phyloP scores from a whole-genome alignment of 2,888 invertebrate genomes.

The Fragum whitleyi region DNA sequence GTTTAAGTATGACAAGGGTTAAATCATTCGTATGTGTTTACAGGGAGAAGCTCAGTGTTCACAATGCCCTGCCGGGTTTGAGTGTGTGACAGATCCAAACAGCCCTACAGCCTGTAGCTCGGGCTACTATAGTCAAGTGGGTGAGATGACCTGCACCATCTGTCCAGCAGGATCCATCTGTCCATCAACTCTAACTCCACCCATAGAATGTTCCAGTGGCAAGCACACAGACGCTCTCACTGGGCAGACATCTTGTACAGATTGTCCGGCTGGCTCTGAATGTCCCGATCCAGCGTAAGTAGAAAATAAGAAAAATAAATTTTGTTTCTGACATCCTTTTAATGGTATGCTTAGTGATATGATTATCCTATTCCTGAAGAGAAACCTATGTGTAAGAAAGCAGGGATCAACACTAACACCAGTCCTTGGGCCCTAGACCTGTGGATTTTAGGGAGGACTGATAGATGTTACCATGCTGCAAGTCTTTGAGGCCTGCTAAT shows the following conservation, averaged over 20 bases:
- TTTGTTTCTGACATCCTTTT: background rate
- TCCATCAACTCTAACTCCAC: constrained; percentile 67
- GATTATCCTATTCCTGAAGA: no score
- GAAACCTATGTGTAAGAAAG: no score
- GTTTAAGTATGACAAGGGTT: no score
- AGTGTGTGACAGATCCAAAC: constrained; percentile 69
- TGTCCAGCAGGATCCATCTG: constrained; percentile 79
- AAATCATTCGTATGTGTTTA: no score
- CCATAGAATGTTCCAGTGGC: constrained; percentile 76
- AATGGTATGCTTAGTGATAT: no score
- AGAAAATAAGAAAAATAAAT: no score
- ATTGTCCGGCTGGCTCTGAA: constrained; percentile 76
- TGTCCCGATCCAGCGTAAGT: constrained; percentile 72
- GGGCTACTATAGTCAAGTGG: constrained; percentile 78
- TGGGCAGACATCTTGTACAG: constrained; percentile 73
- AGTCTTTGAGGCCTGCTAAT: no score
- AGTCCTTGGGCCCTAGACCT: no score
- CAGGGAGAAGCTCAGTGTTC: constrained; percentile 65
- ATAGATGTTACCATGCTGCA: no score
- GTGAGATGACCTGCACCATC: constrained; percentile 73
- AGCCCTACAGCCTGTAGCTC: constrained; percentile 67
- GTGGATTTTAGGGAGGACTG: no score
- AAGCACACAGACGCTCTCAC: constrained; percentile 72
- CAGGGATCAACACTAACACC: no score
- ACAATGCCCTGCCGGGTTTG: constrained; percentile 75